Evolutionary conservation across 2,113 vertebrate genomes (phyloP), one percentile per base, ranked within the genome.

Genomic region (Zootoca vivipara): DNA sequence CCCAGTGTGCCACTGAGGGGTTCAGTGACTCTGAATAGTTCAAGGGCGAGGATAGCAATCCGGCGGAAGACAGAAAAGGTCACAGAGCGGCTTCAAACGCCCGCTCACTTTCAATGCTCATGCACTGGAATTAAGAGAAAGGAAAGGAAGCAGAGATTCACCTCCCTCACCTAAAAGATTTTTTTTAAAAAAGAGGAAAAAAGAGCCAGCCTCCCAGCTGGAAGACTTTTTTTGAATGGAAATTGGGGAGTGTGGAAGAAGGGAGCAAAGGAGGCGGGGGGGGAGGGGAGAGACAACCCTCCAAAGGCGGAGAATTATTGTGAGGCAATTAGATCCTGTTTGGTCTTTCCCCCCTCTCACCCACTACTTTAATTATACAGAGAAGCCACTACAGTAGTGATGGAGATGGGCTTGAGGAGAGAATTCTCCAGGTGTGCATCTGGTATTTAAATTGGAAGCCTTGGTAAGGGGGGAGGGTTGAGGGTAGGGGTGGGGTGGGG

Each of bases 31-130:
- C 89, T 1, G 94, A 96, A 94, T 28, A 89, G 96, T 93, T 96
- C 96, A 96, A 93, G 96, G 96, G 96, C 96, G 95, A 93, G 90
- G 94, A 95, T 64, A 28, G 93, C 95, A 96, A 96, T 93, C 92
- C 95, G 88, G 91, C 89, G 95, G 94, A 93, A 96, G 97, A 95
- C 93, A 93, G 87, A 96, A 97, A 97, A 98, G 97, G 98, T 98
- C 98, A 98, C 96, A 96, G 97, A 98, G 95, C 97, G 95, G 97
- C 98, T 98, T 98, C 98, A 98, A 98, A 99, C 95, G 72, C 89
- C 78, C 86, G 65, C 69, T 96, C 93, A 80, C 89, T 92, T 91
- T 89, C 92, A 89, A n/a, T 38, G 94, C 86, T 22, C 93, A 56
- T 16, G 82, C 90, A 91, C 88, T 89, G 92, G 91, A 94, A 94